Evolutionary conservation across 2,797 vertebrate species (phyloP), one percentile per base, ranked within the genome.

Genomic region (Gouania willdenowi): DNA sequence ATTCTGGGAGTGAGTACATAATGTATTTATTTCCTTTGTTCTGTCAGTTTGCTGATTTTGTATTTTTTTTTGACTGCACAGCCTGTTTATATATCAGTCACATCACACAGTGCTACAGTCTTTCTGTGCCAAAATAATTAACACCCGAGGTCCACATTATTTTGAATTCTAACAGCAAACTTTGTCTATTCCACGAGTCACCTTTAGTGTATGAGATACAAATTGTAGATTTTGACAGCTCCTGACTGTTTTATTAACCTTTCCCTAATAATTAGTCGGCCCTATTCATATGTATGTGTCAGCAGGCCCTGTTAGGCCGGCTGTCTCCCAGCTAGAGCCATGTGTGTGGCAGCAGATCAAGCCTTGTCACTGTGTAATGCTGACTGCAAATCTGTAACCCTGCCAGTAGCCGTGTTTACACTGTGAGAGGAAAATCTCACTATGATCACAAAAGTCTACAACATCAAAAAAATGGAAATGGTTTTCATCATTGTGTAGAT

Each of bases 1-100:
- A 76, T 99, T 98, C 73, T 99, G 97, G 97, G 97, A 99, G 97
- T 99, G 86, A 98, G 97, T 98, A 86, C 35, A 37, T 29, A 26
- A 36, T 16, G 22, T 5, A 18, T 2, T 24, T 26, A 18, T 14
- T 24, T 19, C 12, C 13, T 24, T 3, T 21, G 11, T 12, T 40
- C 10, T 25, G 16, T 40, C 28, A 8, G 12, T 8, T 36, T 42
- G 7, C 22, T n/a, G n/a, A n/a, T n/a, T n/a, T n/a, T n/a, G n/a
- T n/a, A n/a, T n/a, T n/a, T n/a, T n/a, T n/a, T n/a, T n/a, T n/a
- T n/a, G n/a, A n/a, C n/a, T n/a, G n/a, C n/a, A n/a, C n/a, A n/a
- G n/a, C n/a, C n/a, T n/a, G n/a, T n/a, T n/a, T n/a, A n/a, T n/a
- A n/a, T n/a, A n/a, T n/a, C 13, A 14, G 13, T 14, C 13, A 14